These are phyloP conservation scores for Acronicta leporina DNA, from an alignment of 2,888 invertebrate genomes.

Conservation along the genomic window DNA sequence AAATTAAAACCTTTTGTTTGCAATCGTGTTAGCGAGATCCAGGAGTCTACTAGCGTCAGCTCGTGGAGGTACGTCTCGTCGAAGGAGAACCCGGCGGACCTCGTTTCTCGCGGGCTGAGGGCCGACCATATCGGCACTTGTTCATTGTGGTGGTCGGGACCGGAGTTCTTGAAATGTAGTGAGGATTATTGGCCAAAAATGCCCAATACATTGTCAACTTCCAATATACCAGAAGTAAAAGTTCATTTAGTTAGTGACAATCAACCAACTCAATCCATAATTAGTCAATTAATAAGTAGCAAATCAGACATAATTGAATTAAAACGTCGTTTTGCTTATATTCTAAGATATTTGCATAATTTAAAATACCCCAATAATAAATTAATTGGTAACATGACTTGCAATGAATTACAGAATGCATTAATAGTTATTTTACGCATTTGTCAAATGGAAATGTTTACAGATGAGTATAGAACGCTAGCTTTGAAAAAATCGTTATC, in stretches of 20 bases:
- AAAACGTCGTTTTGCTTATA: background rate
- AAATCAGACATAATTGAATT: slow-evolving; percentile 3
- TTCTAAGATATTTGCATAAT: slow-evolving; percentile 1
- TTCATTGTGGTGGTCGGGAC: too few species aligned
- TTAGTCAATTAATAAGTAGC: background rate
- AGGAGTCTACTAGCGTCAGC: too few species aligned
- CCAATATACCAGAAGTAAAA: background rate
- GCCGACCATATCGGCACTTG: too few species aligned
- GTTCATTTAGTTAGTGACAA: background rate
- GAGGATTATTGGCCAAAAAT: too few species aligned
- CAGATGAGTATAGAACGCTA: slow-evolving; percentile 8
- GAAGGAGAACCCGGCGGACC: too few species aligned
- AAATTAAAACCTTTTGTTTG: too few species aligned
- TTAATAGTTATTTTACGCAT: slow-evolving; percentile 3
- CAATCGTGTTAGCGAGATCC: too few species aligned
- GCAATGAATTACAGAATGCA: slow-evolving; percentile 5
- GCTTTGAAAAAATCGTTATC: slow-evolving; percentile 3
- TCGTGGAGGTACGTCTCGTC: too few species aligned
- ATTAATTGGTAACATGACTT: slow-evolving; percentile 1
- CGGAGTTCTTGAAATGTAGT: too few species aligned
- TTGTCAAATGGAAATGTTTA: slow-evolving; percentile 12
- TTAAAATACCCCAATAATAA: slow-evolving; percentile 4
- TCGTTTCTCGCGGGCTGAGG: too few species aligned
- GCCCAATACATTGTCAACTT: too few species aligned
- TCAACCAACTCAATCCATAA: background rate